Conservation (phyloP, 2,797 vertebrate species). For the Chiroxiphia lanceolata region DNA sequence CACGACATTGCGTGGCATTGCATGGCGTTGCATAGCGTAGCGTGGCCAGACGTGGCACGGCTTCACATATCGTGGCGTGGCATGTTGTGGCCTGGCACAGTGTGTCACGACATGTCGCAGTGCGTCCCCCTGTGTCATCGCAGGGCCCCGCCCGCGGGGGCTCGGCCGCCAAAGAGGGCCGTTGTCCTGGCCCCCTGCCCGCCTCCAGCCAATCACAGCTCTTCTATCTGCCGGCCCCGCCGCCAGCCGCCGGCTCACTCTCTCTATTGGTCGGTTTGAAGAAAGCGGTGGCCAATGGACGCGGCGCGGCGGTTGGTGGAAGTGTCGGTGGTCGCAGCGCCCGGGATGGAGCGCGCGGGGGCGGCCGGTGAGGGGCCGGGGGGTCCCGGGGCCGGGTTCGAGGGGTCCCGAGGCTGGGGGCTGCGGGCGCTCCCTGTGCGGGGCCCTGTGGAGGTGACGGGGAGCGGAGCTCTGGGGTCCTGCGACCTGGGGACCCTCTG, state of each 20-base stretch:
- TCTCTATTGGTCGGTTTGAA: constrained; percentile 53
- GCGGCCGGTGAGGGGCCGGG: background rate
- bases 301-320: rapidly evolving
- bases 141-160: background rate
- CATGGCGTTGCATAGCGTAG: rapidly evolving
- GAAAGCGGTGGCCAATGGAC: background rate
- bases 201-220: background rate
- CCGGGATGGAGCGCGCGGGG: rapidly evolving
- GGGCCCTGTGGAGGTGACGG: background rate
- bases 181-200: background rate
- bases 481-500: background rate
- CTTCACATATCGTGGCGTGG: no score
- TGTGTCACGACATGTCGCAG: rapidly evolving
- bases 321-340: rapidly evolving
- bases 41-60: no score
- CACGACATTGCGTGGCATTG: no score
- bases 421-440: background rate
- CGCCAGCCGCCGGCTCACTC: background rate
- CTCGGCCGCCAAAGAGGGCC: rapidly evolving
- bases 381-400: background rate
- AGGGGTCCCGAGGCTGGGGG: background rate
- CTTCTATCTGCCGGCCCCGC: rapidly evolving
- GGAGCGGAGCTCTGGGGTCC: background rate
- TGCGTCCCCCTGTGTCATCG: rapidly evolving
- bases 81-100: no score